A percentile compares a stretch with the other conserved stretches of the same genome.
Evolutionary conservation across 2,888 invertebrate genomes (phyloP).

Genomic region (Ormyrus rosae): DNA sequence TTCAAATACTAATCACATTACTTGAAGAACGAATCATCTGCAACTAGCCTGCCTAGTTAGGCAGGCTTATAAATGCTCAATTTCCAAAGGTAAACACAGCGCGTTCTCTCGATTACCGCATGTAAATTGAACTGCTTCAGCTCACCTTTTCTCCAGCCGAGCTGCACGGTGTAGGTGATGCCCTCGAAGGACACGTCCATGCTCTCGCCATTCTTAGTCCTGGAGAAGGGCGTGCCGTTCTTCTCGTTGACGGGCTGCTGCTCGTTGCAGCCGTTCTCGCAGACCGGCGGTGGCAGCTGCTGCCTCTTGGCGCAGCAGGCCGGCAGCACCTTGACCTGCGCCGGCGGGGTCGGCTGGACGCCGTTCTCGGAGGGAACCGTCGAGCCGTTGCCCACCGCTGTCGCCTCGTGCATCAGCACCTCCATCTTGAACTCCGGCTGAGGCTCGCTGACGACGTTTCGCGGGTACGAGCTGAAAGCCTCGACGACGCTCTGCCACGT

Average conservation of each 20-base stretch:
- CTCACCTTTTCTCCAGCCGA: slow-evolving; percentile 84
- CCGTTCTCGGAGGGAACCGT: neutral
- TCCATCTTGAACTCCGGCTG: slow-evolving; percentile 64
- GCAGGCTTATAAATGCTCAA: too few species aligned
- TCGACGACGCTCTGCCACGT: neutral
- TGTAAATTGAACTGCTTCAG: too few species aligned
- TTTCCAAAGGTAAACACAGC: too few species aligned
- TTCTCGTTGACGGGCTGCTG: slow-evolving; percentile 38
- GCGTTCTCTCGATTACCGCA: too few species aligned
- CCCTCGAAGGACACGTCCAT: slow-evolving; percentile 87
- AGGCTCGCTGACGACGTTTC: neutral
- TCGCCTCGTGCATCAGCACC: slow-evolving; percentile 72
- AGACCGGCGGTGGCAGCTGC: neutral
- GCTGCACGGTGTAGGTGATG: slow-evolving; percentile 83
- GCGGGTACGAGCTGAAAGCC: neutral
- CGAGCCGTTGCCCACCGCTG: slow-evolving; percentile 37
- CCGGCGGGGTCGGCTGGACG: neutral
- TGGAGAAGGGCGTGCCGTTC: slow-evolving; percentile 56
- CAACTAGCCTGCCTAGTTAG: too few species aligned
- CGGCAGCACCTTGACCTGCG: neutral
- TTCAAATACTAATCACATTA: too few species aligned
- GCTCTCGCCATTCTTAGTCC: slow-evolving; percentile 72
- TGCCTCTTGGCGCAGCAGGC: slow-evolving; percentile 10
- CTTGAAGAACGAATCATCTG: too few species aligned
- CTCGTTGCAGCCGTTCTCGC: slow-evolving; percentile 27